These are phyloP conservation scores for Pterostichus niger DNA, from an alignment of 2,888 invertebrate genomes.

Conservation along the genomic window DNA sequence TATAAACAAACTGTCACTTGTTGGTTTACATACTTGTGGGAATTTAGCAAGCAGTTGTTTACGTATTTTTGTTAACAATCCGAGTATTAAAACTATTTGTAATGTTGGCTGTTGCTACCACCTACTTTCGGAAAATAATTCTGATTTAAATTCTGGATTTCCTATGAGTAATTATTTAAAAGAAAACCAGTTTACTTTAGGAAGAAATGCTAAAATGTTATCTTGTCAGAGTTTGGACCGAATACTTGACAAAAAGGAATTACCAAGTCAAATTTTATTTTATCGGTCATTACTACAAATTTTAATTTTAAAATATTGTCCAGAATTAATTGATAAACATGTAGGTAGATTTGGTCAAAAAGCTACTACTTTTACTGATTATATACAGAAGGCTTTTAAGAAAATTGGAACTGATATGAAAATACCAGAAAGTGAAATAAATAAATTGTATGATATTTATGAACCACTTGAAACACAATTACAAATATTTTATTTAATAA, in stretches of 20 bases:
- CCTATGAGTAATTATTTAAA: conserved; percentile 84
- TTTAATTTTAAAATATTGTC: conserved; percentile 77
- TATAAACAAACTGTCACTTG: conserved; percentile 79
- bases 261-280: conserved; percentile 84
- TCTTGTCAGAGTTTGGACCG: conserved; percentile 91
- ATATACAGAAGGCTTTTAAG: conserved; percentile 83
- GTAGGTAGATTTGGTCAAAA: conserved; percentile 79
- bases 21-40: conserved; percentile 94
- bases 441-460: conserved; percentile 75
- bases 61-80: conserved; percentile 82
- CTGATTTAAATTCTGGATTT: conserved; percentile 79
- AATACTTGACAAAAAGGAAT: conserved; percentile 79
- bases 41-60: conserved; percentile 87
- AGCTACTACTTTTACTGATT: conserved; percentile 83
- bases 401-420: conserved; percentile 81
- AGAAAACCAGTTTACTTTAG: conserved; percentile 79
- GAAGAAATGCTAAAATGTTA: conserved; percentile 90
- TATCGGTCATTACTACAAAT: conserved; percentile 89
- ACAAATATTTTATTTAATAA: conserved; percentile 87
- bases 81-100: conserved; percentile 82
- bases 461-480: conserved; percentile 80
- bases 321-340: conserved; percentile 77
- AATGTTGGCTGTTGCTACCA: conserved; percentile 96
- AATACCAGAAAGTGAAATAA: conserved; percentile 77
- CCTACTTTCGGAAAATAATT: conserved; percentile 81